Evolutionary conservation across 2,113 vertebrate species (phyloP), one percentile per base, ranked within the genome.

Genomic region (Galemys pyrenaicus): DNA sequence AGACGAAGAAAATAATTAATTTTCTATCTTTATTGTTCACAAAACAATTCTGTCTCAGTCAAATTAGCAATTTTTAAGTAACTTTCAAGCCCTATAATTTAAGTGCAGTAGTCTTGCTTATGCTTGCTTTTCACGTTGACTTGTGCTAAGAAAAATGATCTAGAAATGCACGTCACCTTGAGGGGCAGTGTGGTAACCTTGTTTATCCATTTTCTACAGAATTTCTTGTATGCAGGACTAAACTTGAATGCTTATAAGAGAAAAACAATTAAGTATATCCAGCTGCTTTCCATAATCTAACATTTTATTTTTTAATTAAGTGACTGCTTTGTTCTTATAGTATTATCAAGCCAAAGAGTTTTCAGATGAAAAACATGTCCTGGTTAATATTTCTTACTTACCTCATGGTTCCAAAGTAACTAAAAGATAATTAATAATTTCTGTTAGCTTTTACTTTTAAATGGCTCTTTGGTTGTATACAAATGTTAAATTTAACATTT

Each of bases 1-100:
- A 87, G 35, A 84, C 44, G 92, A 87, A 6, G 8, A 65, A 92
- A 93, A 86, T 54, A 87, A 80, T 80, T 91, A 62, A 67, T 80
- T 80, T 54, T 30, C 51, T 54, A 37, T 37, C 37, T 92, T 92
- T 73, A 19, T 92, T 11, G 75, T 80, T 80, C 54, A 84, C 37
- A 83, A 32, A 81, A 81, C 11, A 74, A 9, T 46, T 80, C 44
- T 80, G 35, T 24, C 22, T 88, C 8, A 81, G 30, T 3, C 56
- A 56, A 91, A 65, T 73, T 67, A 51, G 5, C 35, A 41, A 60
- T 37, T 75, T 78, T 90, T 39, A 92, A 84, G 51, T 82, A 90
- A 65, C 51, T 80, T 70, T 70, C 41, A 87, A 71, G 51, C 84
- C 81, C 35, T 60, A 5, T 65, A 83, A 56, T 49, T 83, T 77